These are phyloP conservation scores for Heloderma charlesbogerti DNA, from an alignment of 2,113 vertebrate genomes.

Conservation along the genomic window DNA sequence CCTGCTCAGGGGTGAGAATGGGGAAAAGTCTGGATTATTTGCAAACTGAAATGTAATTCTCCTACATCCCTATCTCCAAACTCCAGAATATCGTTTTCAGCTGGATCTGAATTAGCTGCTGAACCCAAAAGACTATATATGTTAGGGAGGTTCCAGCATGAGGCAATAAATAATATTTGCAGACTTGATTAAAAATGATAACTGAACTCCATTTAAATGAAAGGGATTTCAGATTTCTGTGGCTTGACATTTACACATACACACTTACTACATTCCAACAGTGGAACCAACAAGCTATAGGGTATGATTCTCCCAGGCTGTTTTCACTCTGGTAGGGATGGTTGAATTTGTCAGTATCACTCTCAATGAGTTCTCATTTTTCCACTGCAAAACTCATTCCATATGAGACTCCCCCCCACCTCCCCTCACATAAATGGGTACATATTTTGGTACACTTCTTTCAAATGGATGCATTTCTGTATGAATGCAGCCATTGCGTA, in stretches of 20 bases:
- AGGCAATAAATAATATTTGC: background rate
- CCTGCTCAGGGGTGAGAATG: too few species aligned
- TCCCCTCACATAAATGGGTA: too few species aligned
- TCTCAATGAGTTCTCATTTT: too few species aligned
- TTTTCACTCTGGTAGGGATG: background rate
- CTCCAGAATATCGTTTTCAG: background rate
- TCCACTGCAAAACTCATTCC: too few species aligned
- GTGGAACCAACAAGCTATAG: background rate
- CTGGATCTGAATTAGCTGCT: background rate
- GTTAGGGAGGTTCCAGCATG: background rate
- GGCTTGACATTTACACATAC: background rate
- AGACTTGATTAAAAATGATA: slow-evolving; percentile 22
- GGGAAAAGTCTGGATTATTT: too few species aligned
- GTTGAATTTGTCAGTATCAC: too few species aligned
- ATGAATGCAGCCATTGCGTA: too few species aligned
- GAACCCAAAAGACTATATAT: background rate
- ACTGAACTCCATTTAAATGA: background rate
- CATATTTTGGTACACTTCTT: too few species aligned
- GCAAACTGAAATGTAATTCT: too few species aligned
- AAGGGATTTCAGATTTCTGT: background rate
- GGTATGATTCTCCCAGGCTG: background rate
- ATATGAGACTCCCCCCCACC: too few species aligned
- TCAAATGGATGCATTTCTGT: too few species aligned
- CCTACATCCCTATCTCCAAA: background rate
- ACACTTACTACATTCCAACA: background rate